Evolutionary conservation across 2,888 invertebrate species (phyloP).

Genomic region (Plagodis dolabraria): DNA sequence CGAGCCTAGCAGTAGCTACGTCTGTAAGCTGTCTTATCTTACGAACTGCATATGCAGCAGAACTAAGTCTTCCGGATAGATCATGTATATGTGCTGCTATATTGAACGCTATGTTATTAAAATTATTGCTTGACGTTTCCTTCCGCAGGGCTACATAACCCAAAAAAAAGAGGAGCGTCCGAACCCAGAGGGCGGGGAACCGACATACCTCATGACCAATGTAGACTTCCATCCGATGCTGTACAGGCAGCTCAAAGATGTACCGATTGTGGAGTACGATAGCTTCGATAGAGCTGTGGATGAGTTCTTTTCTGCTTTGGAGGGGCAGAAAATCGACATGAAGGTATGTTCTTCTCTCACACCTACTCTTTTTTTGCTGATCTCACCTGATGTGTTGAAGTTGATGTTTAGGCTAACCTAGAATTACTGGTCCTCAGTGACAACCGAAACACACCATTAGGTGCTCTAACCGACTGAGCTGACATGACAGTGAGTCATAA

Average conservation of each 20-base stretch:
- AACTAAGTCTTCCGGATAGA: too few species aligned
- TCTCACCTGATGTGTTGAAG: too few species aligned
- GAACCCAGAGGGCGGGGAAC: constrained; percentile 69
- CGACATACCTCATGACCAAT: constrained; percentile 89
- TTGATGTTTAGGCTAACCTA: too few species aligned
- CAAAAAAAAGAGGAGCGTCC: constrained; percentile 92
- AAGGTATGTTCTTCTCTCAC: constrained; percentile 76
- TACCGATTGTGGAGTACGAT: constrained; percentile 87
- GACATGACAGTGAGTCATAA: too few species aligned
- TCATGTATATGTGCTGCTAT: too few species aligned
- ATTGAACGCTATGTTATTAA: too few species aligned
- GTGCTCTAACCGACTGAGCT: too few species aligned
- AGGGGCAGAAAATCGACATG: constrained; percentile 97
- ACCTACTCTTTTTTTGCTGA: not conserved
- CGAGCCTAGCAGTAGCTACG: too few species aligned
- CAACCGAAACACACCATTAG: not conserved
- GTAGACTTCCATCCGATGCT: constrained; percentile 97
- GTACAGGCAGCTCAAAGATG: constrained; percentile 88
- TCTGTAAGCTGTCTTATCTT: too few species aligned
- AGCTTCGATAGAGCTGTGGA: constrained; percentile 96
- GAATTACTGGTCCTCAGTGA: too few species aligned
- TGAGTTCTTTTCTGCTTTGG: constrained; percentile 97
- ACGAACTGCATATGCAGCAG: too few species aligned
- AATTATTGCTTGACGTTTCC: too few species aligned
- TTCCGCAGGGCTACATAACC: constrained; percentile 90